Percentiles rank a stretch among this genome's conserved stretches.
These are phyloP conservation scores for Troilus luridus DNA, from an alignment of 2,888 invertebrate genomes.

Conservation along the genomic window DNA sequence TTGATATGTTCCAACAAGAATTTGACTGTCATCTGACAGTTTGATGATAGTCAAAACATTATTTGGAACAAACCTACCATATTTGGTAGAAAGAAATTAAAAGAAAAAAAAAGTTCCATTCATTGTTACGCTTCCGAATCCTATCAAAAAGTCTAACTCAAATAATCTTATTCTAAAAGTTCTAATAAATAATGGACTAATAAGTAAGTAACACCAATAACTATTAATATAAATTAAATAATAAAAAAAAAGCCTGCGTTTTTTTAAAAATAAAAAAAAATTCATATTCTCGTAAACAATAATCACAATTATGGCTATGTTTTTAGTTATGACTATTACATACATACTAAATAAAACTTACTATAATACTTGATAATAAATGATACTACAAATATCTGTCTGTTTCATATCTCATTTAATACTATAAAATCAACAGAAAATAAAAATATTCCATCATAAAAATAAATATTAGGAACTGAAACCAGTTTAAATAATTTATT, in stretches of 20 bases:
- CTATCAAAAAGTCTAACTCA: neutral
- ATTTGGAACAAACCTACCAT: too few relatives aligned
- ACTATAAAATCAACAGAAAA: neutral
- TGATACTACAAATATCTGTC: neutral
- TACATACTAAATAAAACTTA: neutral
- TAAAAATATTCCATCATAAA: neutral
- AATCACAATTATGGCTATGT: neutral
- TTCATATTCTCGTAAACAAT: neutral
- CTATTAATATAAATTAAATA: neutral
- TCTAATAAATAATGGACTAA: neutral
- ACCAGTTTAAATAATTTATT: neutral
- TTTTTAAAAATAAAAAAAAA: neutral
- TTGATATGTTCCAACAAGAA: too few relatives aligned
- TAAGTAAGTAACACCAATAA: neutral
- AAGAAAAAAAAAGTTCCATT: neutral
- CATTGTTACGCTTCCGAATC: neutral
- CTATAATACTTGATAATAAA: neutral
- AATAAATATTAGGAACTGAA: constrained; percentile 21
- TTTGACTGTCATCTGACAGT: too few relatives aligned
- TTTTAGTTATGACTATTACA: neutral
- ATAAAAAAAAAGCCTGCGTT: neutral
- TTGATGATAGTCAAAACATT: too few relatives aligned
- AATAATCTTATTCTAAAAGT: neutral
- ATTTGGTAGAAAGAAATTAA: neutral
- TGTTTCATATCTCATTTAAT: neutral